Conservation (phyloP, 30 jellyfish, hydroid and myxozoan species). For the Cassiopea xamachana region DNA sequence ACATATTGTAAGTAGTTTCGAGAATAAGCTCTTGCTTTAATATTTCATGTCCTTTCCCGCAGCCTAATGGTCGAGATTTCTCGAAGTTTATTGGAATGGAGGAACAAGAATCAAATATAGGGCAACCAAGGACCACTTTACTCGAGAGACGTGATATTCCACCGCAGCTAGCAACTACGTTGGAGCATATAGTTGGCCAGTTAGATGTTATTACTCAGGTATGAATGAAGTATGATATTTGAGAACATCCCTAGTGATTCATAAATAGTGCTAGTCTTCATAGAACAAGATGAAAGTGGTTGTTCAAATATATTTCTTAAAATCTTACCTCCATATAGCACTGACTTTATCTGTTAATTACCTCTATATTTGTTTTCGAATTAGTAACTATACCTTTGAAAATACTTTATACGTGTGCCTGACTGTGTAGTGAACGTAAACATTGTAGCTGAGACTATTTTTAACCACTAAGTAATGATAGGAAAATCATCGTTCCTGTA, state of each 20-base stretch:
- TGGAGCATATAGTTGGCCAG: slow-evolving; percentile 98
- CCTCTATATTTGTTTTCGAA: neutral
- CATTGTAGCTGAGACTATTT: too few relatives aligned
- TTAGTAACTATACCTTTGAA: neutral
- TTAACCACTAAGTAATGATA: too few relatives aligned
- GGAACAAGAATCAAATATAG: slow-evolving; percentile 71
- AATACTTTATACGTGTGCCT: neutral
- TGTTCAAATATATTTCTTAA: too few relatives aligned
- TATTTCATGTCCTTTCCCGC: neutral
- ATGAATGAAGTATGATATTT: neutral
- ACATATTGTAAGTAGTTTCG: too few relatives aligned
- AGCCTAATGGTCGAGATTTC: slow-evolving; percentile 97
- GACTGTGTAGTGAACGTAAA: too few relatives aligned
- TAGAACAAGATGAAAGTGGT: too few relatives aligned
- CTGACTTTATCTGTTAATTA: too few relatives aligned
- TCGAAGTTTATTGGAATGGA: slow-evolving; percentile 79
- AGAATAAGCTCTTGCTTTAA: too few relatives aligned
- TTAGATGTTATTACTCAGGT: slow-evolving; percentile 99
- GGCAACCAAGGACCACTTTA: slow-evolving; percentile 87
- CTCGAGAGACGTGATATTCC: slow-evolving; percentile 98
- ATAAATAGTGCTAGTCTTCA: too few relatives aligned
- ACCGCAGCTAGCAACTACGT: slow-evolving; percentile 95
- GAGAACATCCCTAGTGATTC: too few relatives aligned
- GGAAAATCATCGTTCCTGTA: too few relatives aligned
- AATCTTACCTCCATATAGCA: too few relatives aligned